Evolutionary conservation across 2,888 invertebrate species (phyloP).

Genomic region (Schrankia costaestrigalis): DNA sequence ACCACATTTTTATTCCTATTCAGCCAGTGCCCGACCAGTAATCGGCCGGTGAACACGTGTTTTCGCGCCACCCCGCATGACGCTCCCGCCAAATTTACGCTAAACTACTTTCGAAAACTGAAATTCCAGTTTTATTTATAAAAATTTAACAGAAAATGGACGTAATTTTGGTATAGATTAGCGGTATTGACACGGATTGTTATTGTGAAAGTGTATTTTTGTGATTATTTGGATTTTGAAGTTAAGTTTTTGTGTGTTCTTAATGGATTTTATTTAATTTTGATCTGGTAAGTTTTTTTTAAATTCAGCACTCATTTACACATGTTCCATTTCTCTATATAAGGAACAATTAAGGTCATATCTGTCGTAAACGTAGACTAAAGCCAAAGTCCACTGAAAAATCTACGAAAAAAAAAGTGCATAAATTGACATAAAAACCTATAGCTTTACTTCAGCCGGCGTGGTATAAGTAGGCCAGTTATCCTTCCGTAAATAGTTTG

Average conservation of each 20-base stretch:
- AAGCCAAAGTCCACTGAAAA: no score
- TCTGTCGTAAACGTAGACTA: no score
- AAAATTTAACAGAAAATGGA: slow-evolving; percentile 1
- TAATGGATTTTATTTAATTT: slow-evolving; percentile 30
- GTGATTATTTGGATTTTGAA: slow-evolving; percentile 3
- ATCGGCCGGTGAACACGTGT: slow-evolving; percentile 22
- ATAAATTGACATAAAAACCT: no score
- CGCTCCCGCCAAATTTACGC: slow-evolving; percentile 33
- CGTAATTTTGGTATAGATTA: no score
- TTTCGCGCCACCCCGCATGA: background rate
- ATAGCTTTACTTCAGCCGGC: no score
- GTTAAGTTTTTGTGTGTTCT: slow-evolving; percentile 18
- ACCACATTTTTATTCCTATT: slow-evolving; percentile 6
- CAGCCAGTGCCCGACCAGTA: slow-evolving; percentile 23
- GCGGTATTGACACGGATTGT: no score
- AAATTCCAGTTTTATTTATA: slow-evolving; percentile 16
- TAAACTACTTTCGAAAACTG: slow-evolving; percentile 28
- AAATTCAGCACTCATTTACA: slow-evolving; percentile 16
- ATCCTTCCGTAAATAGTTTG: no score
- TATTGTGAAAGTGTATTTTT: slow-evolving; percentile 18
- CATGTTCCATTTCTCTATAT: slow-evolving; percentile 3
- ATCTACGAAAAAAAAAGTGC: no score
- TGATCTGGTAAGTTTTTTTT: slow-evolving; percentile 27
- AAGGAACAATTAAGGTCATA: no score
- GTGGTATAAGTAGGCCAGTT: no score